Evolutionary conservation across 1,140 invertebrate species (phyloP).

Genomic region (Heliothis virescens): DNA sequence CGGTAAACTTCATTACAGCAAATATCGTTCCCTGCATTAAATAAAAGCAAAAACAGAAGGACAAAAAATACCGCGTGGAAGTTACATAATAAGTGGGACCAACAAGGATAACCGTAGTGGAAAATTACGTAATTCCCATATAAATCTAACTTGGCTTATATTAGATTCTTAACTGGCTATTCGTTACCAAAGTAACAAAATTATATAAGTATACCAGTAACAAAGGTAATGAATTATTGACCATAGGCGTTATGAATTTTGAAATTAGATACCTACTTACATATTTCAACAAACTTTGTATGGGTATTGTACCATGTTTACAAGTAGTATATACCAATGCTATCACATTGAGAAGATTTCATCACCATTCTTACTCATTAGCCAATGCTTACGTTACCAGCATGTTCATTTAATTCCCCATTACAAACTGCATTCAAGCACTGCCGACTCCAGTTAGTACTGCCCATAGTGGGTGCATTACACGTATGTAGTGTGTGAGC

Average conservation of each 20-base stretch:
- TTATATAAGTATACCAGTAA: constrained; percentile 4
- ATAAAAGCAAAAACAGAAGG: not conserved
- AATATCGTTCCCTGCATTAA: not conserved
- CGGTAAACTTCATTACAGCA: not conserved
- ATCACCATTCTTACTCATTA: no score
- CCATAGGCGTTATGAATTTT: not conserved
- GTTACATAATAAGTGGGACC: constrained; percentile 37
- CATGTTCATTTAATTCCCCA: not conserved
- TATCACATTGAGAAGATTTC: no score
- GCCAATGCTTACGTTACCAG: no score
- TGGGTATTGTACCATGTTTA: no score
- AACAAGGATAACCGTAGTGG: constrained; percentile 34
- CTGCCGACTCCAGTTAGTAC: no score
- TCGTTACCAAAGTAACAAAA: constrained; percentile 21
- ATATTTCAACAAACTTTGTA: no score
- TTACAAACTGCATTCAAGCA: not conserved
- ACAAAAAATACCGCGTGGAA: constrained; percentile 4
- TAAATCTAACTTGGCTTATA: constrained; percentile 42
- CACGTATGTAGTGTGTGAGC: constrained; percentile 37
- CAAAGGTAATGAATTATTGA: not conserved
- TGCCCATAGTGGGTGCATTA: constrained; percentile 2
- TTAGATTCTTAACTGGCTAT: constrained; percentile 42
- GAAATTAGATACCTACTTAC: not conserved
- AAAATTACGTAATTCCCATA: constrained; percentile 40
- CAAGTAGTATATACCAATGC: no score